A percentile compares a stretch with the other conserved stretches of the same genome.
These are phyloP conservation scores for Novumbra hubbsi DNA, from an alignment of 2,797 vertebrate genomes.

Conservation along the genomic window DNA sequence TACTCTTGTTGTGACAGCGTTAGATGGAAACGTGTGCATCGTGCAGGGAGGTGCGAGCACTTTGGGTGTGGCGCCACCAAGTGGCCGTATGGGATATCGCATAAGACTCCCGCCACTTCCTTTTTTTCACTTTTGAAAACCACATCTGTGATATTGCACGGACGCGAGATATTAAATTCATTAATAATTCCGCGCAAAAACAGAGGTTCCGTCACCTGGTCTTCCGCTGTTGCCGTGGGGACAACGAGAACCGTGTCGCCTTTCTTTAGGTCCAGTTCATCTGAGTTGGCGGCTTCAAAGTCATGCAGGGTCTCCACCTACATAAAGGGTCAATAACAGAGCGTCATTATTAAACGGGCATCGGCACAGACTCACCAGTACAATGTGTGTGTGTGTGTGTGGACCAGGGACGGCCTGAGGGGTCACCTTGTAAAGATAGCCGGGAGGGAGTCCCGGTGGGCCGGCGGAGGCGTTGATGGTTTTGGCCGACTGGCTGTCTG, in stretches of 20 bases:
- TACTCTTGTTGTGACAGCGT: background rate
- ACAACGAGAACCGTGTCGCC: conserved; percentile 90
- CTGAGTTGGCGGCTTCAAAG: conserved; percentile 93
- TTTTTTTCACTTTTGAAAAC: background rate
- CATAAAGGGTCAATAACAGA: conserved; percentile 19
- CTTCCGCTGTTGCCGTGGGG: conserved; percentile 82
- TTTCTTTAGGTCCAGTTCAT: conserved; percentile 88
- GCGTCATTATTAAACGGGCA: background rate
- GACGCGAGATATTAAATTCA: background rate
- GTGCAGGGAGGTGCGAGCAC: background rate
- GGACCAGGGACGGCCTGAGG: background rate
- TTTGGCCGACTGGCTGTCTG: conserved; percentile 49
- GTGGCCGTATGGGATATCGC: background rate
- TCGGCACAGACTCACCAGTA: no score
- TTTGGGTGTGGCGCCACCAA: background rate
- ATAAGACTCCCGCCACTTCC: background rate
- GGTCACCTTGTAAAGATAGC: conserved; percentile 88
- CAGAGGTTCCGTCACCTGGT: conserved; percentile 79
- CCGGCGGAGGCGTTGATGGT: conserved; percentile 55
- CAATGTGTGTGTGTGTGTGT: background rate
- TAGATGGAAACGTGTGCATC: background rate
- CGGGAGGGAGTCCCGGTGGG: conserved; percentile 68
- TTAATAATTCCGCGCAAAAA: background rate
- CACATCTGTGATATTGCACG: background rate
- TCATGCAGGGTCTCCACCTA: conserved; percentile 94